These are phyloP conservation scores for Reticulitermes speratus DNA, from an alignment of 1,140 invertebrate species.

Conservation along the genomic window DNA sequence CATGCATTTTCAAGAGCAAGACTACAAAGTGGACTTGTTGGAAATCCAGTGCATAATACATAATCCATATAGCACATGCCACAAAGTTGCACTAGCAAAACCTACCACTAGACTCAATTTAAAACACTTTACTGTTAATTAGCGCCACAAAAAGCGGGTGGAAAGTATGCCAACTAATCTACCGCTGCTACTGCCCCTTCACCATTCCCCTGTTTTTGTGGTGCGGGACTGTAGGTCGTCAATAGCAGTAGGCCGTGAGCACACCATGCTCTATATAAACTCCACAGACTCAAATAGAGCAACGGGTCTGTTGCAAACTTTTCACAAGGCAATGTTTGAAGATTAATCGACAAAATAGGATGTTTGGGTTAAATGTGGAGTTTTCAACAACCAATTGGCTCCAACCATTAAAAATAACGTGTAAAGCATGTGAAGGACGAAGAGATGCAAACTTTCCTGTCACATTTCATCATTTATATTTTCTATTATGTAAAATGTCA, in stretches of 20 bases:
- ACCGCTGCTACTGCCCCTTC: neutral
- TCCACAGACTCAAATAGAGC: neutral
- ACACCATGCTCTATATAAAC: neutral
- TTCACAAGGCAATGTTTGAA: neutral
- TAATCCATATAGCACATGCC: neutral
- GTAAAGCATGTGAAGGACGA: neutral
- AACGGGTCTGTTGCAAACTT: neutral
- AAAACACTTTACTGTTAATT: slow-evolving; percentile 19
- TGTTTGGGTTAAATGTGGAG: neutral
- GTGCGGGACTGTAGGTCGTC: neutral
- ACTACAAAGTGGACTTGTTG: neutral
- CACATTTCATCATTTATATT: too few relatives aligned
- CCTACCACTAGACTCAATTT: slow-evolving; percentile 1
- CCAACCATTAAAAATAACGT: neutral
- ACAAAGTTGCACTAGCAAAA: slow-evolving; percentile 7
- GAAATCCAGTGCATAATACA: neutral
- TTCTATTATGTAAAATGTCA: too few relatives aligned
- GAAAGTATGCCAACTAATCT: slow-evolving; percentile 15
- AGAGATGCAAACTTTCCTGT: too few relatives aligned
- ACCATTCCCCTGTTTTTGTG: neutral
- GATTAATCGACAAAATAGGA: slow-evolving; percentile 1
- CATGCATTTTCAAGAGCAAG: neutral
- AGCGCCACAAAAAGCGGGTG: slow-evolving; percentile 1
- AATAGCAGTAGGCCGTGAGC: neutral
- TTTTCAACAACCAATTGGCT: neutral